Evolutionary conservation across 2,797 vertebrate genomes (phyloP).

Genomic region (Nyctibius grandis): DNA sequence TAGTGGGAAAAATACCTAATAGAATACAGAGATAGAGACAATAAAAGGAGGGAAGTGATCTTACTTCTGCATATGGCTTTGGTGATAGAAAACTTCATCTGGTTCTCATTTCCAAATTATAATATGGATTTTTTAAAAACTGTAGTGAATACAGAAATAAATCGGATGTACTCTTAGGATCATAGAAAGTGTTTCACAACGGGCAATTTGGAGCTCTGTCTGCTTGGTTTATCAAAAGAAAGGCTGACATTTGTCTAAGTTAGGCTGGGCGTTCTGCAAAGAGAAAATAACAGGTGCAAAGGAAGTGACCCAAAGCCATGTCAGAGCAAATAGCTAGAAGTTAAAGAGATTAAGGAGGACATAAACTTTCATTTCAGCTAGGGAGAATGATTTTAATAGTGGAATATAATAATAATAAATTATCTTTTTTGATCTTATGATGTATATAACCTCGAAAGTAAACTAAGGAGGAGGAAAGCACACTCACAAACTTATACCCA

Average conservation of each 20-base stretch:
- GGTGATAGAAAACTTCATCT: not conserved
- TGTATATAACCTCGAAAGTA: not conserved
- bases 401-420: not conserved
- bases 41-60: not conserved
- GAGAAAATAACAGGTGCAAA: not conserved
- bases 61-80: not conserved
- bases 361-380: not conserved
- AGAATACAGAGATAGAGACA: not conserved
- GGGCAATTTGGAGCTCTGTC: not conserved
- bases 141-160: not conserved
- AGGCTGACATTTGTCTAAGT: not conserved
- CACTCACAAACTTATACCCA: not conserved
- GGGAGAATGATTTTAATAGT: not conserved
- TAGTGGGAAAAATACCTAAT: not conserved
- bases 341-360: not conserved
- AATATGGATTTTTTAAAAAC: not conserved
- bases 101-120: not conserved
- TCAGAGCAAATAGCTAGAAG: not conserved
- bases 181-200: not conserved
- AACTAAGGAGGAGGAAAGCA: not conserved
- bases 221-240: not conserved
- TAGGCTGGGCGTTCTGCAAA: not conserved
- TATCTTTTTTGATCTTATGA: not conserved
- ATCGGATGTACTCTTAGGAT: not conserved
- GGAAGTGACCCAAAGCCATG: not conserved